These are phyloP conservation scores for Dendrolimus pini DNA, from an alignment of 2,888 invertebrate species.

Conservation along the genomic window DNA sequence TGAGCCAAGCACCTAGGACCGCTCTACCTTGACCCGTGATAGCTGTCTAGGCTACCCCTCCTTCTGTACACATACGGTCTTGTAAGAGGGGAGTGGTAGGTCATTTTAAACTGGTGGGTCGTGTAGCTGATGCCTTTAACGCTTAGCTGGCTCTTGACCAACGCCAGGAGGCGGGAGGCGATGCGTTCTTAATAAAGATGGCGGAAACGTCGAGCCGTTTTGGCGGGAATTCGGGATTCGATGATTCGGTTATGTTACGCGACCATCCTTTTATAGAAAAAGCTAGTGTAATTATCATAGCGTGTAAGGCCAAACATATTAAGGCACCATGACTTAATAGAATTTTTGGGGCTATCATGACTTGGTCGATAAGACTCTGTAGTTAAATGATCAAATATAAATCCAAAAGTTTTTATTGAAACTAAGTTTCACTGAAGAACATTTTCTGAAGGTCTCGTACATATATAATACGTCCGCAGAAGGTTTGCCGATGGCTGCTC, in stretches of 20 bases:
- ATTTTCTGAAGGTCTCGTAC: too few species aligned
- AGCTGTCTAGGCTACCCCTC: conserved; percentile 29
- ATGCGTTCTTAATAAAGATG: conserved; percentile 75
- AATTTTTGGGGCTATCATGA: too few species aligned
- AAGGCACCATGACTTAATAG: too few species aligned
- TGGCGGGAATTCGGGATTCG: conserved; percentile 40
- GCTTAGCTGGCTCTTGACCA: conserved; percentile 74
- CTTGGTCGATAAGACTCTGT: too few species aligned
- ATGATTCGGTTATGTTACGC: background rate
- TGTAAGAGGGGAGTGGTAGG: conserved; percentile 30
- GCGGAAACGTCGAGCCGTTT: conserved; percentile 57
- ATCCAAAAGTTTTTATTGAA: too few species aligned
- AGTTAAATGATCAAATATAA: too few species aligned
- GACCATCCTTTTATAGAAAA: too few species aligned
- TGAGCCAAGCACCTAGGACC: conserved; percentile 66
- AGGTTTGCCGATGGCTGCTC: too few species aligned
- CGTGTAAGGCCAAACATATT: too few species aligned
- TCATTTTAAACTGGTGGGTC: conserved; percentile 50
- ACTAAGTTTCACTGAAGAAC: too few species aligned
- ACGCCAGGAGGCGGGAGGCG: conserved; percentile 66
- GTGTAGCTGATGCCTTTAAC: conserved; percentile 73
- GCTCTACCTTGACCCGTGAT: conserved; percentile 41
- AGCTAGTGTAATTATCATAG: too few species aligned
- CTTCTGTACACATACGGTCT: conserved; percentile 16
- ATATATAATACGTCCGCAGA: too few species aligned